phyloP scores from a whole-genome alignment of 2,888 invertebrate genomes.

The Petrolisthes manimaculis region DNA sequence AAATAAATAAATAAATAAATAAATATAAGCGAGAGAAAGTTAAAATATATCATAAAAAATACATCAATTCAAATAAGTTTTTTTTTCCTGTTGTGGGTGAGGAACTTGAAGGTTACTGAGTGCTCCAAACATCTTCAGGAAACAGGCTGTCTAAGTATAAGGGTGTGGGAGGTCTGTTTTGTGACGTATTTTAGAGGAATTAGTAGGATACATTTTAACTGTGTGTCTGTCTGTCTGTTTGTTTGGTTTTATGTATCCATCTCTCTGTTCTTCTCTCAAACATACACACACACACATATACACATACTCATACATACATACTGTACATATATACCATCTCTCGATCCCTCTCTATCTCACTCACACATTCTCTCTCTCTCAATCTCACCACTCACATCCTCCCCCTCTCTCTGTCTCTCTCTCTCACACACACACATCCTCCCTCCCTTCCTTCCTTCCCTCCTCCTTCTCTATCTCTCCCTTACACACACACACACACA shows the following conservation, averaged over 20 bases:
- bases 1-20: neutral
- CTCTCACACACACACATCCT: neutral
- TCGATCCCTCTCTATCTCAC: neutral
- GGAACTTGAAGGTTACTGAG: no score
- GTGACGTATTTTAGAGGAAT: no score
- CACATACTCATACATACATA: neutral
- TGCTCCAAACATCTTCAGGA: no score
- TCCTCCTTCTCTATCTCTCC: neutral
- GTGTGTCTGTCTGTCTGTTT: neutral
- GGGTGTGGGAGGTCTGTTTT: neutral
- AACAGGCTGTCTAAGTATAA: neutral
- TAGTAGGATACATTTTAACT: no score
- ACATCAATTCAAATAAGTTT: neutral
- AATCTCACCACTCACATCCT: neutral
- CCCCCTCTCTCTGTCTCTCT: neutral
- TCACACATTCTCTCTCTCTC: neutral
- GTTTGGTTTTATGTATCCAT: neutral
- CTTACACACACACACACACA: no score
- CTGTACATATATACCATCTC: neutral
- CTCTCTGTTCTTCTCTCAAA: neutral
- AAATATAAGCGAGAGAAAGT: neutral
- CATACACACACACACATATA: neutral
- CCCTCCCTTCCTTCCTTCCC: constrained; percentile 8
- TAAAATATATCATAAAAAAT: neutral
- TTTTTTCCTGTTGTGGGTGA: neutral